These are phyloP conservation scores for Drosophila miranda DNA, from an alignment of 1,140 invertebrate genomes.

Conservation along the genomic window DNA sequence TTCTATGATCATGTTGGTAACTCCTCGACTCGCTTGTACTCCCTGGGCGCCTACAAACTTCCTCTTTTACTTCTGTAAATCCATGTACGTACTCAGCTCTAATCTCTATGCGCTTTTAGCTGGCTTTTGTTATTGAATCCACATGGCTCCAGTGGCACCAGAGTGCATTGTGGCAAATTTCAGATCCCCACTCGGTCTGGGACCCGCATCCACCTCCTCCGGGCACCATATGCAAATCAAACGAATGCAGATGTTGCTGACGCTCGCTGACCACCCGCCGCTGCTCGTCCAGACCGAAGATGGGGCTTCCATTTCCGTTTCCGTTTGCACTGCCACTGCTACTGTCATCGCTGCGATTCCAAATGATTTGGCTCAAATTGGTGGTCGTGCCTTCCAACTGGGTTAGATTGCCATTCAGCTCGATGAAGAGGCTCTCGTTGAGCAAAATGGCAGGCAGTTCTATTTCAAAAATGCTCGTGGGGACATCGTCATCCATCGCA, in stretches of 20 bases:
- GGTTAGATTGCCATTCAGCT: slow-evolving; percentile 67
- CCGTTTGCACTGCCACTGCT: slow-evolving; percentile 15
- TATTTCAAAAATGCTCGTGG: slow-evolving; percentile 70
- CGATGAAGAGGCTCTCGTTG: slow-evolving; percentile 74
- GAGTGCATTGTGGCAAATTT: slow-evolving; percentile 48
- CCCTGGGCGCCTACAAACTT: too few relatives aligned
- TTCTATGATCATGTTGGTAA: neutral
- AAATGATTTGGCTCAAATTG: slow-evolving; percentile 35
- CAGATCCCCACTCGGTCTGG: slow-evolving; percentile 13
- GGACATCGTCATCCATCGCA: slow-evolving; percentile 29
- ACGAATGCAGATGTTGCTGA: slow-evolving; percentile 33
- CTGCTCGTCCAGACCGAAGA: slow-evolving; percentile 34
- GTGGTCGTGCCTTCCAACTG: slow-evolving; percentile 43
- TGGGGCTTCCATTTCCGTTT: slow-evolving; percentile 22
- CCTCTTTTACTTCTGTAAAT: too few relatives aligned
- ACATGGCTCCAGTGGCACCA: slow-evolving; percentile 18
- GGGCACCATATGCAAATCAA: slow-evolving; percentile 44
- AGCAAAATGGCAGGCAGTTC: slow-evolving; percentile 72
- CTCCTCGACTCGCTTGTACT: too few relatives aligned
- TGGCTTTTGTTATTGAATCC: slow-evolving; percentile 8
- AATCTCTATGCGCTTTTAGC: neutral
- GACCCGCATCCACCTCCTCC: too few relatives aligned
- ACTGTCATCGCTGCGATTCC: slow-evolving; percentile 16
- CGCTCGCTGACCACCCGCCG: slow-evolving; percentile 44
- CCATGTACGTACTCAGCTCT: neutral